Evolutionary conservation across 2,113 vertebrate genomes (phyloP).

Genomic region (Zeus faber): DNA sequence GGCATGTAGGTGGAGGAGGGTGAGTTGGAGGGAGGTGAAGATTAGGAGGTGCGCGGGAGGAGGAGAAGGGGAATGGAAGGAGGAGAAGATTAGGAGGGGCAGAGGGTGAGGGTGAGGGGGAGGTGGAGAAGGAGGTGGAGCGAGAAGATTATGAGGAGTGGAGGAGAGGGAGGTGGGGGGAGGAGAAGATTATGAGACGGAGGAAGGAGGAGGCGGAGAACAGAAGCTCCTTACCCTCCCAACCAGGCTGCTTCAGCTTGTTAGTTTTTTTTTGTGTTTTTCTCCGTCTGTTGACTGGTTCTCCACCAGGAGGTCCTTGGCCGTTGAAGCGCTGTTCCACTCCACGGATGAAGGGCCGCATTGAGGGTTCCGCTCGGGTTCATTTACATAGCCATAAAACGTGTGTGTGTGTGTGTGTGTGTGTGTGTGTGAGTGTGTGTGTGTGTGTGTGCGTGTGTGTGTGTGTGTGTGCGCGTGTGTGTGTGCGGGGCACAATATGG

Average conservation of each 20-base stretch:
- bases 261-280: slow-evolving; percentile 36
- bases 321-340: slow-evolving; percentile 17
- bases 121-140: too few species aligned
- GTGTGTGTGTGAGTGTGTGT: neutral
- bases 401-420: neutral
- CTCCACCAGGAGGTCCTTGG: slow-evolving; percentile 17
- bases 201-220: neutral
- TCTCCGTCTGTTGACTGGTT: slow-evolving; percentile 35
- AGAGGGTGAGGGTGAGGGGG: too few species aligned
- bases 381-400: slow-evolving; percentile 5
- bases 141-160: too few species aligned
- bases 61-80: too few species aligned
- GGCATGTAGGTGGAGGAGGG: too few species aligned
- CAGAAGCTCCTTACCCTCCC: neutral
- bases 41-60: too few species aligned
- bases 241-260: slow-evolving; percentile 26
- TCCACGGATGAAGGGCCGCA: slow-evolving; percentile 40
- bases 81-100: too few species aligned
- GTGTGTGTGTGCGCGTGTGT: too few species aligned
- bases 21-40: too few species aligned
- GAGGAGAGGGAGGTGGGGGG: too few species aligned
- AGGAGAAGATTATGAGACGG: too few species aligned
- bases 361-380: slow-evolving; percentile 41
- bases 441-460: neutral
- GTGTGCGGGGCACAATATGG: too few species aligned